phyloP scores from a whole-genome alignment of 2,113 vertebrate species.

The cat (Felis catus) region DNA sequence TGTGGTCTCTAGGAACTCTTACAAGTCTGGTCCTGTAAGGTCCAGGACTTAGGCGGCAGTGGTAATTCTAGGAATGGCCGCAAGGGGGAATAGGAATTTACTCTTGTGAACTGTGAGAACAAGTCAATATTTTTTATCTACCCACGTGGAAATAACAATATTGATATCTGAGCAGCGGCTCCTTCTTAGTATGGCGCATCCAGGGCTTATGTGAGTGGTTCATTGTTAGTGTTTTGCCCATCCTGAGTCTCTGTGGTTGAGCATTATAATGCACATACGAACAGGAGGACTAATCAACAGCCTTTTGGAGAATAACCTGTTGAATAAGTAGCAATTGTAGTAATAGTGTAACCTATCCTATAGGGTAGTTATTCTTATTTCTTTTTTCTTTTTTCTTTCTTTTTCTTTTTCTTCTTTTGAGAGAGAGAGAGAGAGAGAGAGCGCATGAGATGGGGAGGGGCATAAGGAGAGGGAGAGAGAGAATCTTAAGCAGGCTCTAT shows the following conservation, averaged over 20 bases:
- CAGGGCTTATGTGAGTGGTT: neutral
- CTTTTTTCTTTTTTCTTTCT: no score
- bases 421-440: no score
- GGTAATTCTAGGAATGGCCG: conserved; percentile 60
- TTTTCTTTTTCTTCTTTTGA: no score
- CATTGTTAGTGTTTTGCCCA: neutral
- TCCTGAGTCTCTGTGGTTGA: neutral
- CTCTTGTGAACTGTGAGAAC: neutral
- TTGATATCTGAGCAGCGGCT: neutral
- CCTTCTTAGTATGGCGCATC: neutral
- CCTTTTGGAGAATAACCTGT: neutral
- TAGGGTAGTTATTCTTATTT: neutral
- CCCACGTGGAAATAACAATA: neutral
- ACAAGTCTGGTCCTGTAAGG: neutral
- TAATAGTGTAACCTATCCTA: neutral
- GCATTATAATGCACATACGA: neutral
- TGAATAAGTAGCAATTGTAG: neutral
- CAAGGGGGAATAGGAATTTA: conserved; percentile 10
- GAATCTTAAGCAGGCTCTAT: no score
- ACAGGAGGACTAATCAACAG: neutral
- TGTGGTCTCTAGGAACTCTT: neutral
- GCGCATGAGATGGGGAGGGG: no score
- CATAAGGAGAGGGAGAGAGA: no score
- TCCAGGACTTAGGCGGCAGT: neutral
- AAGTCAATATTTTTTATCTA: conserved; percentile 5